Evolutionary conservation across 1,140 invertebrate genomes (phyloP).

Genomic region (Zaprionus africanus): DNA sequence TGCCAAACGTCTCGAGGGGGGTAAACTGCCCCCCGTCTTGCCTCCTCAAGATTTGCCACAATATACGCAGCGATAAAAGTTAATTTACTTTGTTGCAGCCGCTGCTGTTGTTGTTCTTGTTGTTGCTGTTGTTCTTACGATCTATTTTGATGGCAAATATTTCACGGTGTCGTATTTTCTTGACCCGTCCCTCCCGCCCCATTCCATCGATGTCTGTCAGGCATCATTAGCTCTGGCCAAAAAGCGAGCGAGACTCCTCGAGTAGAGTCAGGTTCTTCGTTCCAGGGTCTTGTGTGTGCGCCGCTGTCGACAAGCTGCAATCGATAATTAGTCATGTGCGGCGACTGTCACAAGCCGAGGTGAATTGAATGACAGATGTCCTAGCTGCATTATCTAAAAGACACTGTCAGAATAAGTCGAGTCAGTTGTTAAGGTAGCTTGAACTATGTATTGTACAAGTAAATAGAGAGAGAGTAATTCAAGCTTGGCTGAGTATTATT

Average conservation of each 20-base stretch:
- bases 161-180: slow-evolving; percentile 51
- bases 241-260: slow-evolving; percentile 35
- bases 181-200: background rate
- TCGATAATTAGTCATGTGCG: slow-evolving; percentile 78
- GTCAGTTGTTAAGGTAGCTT: no score
- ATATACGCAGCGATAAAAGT: slow-evolving; percentile 70
- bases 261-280: slow-evolving; percentile 22
- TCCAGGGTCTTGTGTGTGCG: slow-evolving; percentile 19
- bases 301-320: slow-evolving; percentile 59
- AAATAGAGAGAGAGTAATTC: background rate
- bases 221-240: slow-evolving; percentile 69
- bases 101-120: slow-evolving; percentile 25
- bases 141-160: slow-evolving; percentile 80
- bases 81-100: slow-evolving; percentile 64
- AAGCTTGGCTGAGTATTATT: no score
- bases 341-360: slow-evolving; percentile 44
- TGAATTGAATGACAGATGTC: slow-evolving; percentile 70
- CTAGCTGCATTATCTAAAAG: slow-evolving; percentile 31
- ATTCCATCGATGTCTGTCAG: slow-evolving; percentile 56
- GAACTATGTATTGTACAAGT: no score
- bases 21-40: background rate
- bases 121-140: slow-evolving; percentile 48
- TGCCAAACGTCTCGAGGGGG: background rate
- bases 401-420: background rate
- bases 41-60: slow-evolving; percentile 58